A percentile compares a stretch with the other conserved stretches of the same genome.
phyloP scores from a whole-genome alignment of 2,888 invertebrate species.

The Papilio elwesi region DNA sequence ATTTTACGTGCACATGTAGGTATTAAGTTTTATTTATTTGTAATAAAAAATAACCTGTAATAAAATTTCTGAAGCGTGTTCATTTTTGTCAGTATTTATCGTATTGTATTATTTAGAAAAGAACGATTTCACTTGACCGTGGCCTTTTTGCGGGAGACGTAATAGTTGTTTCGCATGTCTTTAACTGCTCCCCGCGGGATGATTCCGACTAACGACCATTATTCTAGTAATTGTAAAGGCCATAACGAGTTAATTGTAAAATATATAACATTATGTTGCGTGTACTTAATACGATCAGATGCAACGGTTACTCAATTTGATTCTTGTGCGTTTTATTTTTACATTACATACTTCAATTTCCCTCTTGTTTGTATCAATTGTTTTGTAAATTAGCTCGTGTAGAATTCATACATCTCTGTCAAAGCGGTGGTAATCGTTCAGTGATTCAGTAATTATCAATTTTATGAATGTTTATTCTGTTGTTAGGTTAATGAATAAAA shows the following conservation, averaged over 20 bases:
- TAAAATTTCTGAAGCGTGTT: background rate
- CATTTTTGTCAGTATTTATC: background rate
- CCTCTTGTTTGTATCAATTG: conserved; percentile 10
- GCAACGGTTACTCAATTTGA: background rate
- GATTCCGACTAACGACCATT: conserved; percentile 16
- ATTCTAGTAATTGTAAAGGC: conserved; percentile 7
- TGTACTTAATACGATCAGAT: conserved; percentile 24
- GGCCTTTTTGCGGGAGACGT: background rate
- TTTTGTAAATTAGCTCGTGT: background rate
- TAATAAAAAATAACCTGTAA: background rate
- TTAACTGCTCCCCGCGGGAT: conserved; percentile 35
- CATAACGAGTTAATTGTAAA: conserved; percentile 29
- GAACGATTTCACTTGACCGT: background rate
- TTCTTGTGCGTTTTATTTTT: conserved; percentile 3
- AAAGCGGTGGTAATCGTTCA: background rate
- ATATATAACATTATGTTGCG: conserved; percentile 26
- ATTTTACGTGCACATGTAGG: background rate
- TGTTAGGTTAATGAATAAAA: background rate
- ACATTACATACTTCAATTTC: background rate
- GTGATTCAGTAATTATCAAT: conserved; percentile 2
- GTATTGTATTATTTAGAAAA: background rate
- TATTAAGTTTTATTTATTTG: background rate
- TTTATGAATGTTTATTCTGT: background rate
- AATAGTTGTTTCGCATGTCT: conserved; percentile 30
- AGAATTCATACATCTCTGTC: conserved; percentile 20